Evolutionary conservation across 2,113 vertebrate species (phyloP).

Genomic region (Zosterops hypoxanthus): DNA sequence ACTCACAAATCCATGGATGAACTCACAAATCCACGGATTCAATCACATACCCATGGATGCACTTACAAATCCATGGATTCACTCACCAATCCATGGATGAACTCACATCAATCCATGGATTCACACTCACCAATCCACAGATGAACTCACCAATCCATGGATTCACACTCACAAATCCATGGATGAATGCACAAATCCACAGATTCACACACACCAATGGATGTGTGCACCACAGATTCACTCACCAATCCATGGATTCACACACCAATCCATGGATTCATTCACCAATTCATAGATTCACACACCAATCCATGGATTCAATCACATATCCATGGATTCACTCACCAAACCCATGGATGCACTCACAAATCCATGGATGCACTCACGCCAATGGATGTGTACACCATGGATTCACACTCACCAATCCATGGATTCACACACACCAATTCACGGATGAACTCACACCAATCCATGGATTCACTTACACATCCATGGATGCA

Average conservation of each 20-base stretch:
- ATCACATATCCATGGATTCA: background rate
- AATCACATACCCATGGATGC: too few relatives aligned
- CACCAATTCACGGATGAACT: too few relatives aligned
- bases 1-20: too few relatives aligned
- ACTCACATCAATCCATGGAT: background rate
- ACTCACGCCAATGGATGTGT: background rate
- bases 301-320: background rate
- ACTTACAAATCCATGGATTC: too few relatives aligned
- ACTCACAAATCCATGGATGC: background rate
- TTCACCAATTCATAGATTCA: too few relatives aligned
- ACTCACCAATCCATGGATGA: too few relatives aligned
- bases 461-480: background rate
- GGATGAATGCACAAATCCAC: background rate
- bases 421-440: background rate
- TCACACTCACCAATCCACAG: too few relatives aligned
- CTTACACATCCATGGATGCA: too few relatives aligned
- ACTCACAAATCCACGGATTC: too few relatives aligned
- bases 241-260: background rate
- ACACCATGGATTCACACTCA: background rate
- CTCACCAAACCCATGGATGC: background rate
- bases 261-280: background rate
- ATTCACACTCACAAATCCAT: background rate
- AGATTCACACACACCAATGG: background rate
- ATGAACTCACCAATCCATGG: background rate
- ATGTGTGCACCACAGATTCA: too few relatives aligned